These are phyloP conservation scores for Bombus confusus DNA, from an alignment of 1,140 invertebrate species.

Conservation along the genomic window DNA sequence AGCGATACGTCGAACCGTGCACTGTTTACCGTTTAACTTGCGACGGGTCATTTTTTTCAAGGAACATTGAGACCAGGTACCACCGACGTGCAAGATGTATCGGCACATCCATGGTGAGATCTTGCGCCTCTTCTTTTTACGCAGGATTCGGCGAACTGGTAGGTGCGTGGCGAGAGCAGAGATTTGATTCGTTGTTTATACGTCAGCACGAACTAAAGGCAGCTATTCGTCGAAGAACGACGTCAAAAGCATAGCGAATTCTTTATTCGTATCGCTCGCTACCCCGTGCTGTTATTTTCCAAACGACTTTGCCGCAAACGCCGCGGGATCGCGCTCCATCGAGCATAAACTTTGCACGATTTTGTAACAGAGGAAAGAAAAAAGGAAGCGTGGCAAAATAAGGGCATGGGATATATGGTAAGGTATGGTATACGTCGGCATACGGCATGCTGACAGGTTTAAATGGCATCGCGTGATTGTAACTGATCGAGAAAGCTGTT, in stretches of 20 bases:
- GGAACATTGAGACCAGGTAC: neutral
- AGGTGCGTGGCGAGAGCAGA: constrained; percentile 11
- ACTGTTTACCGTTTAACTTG: neutral
- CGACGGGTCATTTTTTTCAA: neutral
- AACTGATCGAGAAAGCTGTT: constrained; percentile 5
- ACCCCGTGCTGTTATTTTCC: neutral
- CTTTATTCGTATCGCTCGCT: neutral
- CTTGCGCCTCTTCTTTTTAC: neutral
- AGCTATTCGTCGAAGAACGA: constrained; percentile 29
- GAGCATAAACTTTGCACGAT: constrained; percentile 24
- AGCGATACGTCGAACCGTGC: neutral
- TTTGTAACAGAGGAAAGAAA: constrained; percentile 20
- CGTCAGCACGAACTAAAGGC: constrained; percentile 39
- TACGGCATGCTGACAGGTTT: neutral
- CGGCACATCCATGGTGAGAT: neutral
- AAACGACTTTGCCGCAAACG: constrained; percentile 15
- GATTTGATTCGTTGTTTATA: constrained; percentile 53
- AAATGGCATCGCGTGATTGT: constrained; percentile 12
- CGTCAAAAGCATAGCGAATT: constrained; percentile 4
- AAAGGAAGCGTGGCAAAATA: constrained; percentile 19
- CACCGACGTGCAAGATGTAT: neutral
- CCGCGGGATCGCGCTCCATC: constrained; percentile 11
- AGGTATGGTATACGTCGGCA: neutral
- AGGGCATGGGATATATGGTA: neutral
- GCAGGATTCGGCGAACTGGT: neutral